Conservation (phyloP, 2,113 vertebrate genomes). For the Columba livia region DNA sequence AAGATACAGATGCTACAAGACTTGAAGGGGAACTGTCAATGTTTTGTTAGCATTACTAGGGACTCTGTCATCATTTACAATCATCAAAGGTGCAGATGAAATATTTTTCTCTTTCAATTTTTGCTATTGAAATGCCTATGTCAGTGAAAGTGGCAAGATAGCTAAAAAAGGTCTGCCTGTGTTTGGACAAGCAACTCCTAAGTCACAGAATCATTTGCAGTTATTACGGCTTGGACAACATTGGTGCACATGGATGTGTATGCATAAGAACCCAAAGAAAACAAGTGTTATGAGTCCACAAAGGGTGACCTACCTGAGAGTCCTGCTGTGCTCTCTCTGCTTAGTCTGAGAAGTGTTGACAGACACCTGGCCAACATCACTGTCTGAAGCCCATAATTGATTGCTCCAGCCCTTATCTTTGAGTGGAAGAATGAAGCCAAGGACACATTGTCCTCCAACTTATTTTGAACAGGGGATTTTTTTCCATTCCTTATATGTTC, state of each 20-base stretch:
- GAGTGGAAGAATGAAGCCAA: background rate
- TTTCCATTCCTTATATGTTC: background rate
- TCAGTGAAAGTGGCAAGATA: background rate
- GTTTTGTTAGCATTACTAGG: background rate
- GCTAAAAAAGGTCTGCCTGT: background rate
- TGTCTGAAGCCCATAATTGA: background rate
- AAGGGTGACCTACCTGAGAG: background rate
- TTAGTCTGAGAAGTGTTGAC: too few relatives aligned
- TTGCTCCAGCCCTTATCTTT: background rate
- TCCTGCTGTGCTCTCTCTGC: accelerated
- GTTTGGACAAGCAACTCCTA: background rate
- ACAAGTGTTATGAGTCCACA: background rate
- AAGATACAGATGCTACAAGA: background rate
- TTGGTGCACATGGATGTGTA: accelerated
- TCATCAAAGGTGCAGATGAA: background rate
- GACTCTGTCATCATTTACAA: background rate
- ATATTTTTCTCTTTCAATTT: background rate
- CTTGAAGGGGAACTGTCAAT: background rate
- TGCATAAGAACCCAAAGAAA: background rate
- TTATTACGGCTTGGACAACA: background rate
- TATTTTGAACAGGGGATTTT: background rate
- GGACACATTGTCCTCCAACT: background rate
- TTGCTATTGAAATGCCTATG: background rate
- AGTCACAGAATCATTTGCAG: background rate
- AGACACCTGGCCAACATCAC: background rate